Evolutionary conservation across 64 coral and sea anemone genomes (phyloP).

Genomic region (Montipora efflorescens): DNA sequence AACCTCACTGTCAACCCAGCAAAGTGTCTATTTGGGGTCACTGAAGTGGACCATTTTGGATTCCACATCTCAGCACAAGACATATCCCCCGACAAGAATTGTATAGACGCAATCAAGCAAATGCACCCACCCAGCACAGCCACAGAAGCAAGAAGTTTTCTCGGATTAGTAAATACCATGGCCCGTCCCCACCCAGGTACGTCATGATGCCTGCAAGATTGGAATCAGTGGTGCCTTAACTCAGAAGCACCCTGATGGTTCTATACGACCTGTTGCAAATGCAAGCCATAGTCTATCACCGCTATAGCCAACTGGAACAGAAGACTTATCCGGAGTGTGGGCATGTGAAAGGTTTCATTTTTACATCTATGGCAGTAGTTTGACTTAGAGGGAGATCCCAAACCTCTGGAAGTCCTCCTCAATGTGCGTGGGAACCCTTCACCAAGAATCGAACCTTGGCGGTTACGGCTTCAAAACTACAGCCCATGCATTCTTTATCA

Average conservation of each 20-base stretch:
- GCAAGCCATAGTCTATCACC: neutral
- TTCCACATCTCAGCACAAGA: conserved; percentile 50
- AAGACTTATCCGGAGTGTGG: neutral
- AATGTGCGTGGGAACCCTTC: neutral
- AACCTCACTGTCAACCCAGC: conserved; percentile 45
- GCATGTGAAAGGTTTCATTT: neutral
- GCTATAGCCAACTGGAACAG: neutral
- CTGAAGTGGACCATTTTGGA: conserved; percentile 62
- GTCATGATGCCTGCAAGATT: no score
- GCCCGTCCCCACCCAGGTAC: neutral
- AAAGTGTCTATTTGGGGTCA: conserved; percentile 52
- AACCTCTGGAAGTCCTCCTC: neutral
- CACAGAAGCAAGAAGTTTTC: conserved; percentile 39
- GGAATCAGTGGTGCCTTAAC: no score
- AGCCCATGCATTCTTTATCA: neutral
- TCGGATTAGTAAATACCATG: neutral
- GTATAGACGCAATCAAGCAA: conserved; percentile 53
- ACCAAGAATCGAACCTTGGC: no score
- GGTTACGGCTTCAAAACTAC: no score
- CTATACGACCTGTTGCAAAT: neutral
- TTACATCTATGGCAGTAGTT: neutral
- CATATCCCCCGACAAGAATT: conserved; percentile 56
- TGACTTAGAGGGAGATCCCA: neutral
- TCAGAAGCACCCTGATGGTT: conserved; percentile 2
- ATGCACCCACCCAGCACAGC: conserved; percentile 40